Evolutionary conservation across 2,888 invertebrate species (phyloP).

Genomic region (Oxyteleia sp.): DNA sequence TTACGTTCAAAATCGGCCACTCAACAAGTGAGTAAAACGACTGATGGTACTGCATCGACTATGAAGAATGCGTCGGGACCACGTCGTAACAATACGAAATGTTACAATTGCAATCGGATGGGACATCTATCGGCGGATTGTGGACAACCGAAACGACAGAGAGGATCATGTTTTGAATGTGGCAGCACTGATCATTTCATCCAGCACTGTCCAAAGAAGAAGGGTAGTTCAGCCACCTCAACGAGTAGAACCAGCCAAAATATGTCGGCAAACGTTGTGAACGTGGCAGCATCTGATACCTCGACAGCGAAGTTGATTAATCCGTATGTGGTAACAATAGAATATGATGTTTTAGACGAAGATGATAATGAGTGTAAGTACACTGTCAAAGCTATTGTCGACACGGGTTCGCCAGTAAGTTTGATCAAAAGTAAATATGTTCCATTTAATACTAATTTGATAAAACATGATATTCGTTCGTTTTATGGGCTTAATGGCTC

Average conservation of each 20-base stretch:
- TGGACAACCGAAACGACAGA: conserved; percentile 7
- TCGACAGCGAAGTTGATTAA: background rate
- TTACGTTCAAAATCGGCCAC: background rate
- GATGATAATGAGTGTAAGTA: conserved; percentile 17
- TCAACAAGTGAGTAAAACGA: background rate
- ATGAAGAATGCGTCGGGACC: background rate
- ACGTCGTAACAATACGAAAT: background rate
- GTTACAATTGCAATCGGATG: conserved; percentile 36
- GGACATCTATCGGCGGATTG: conserved; percentile 23
- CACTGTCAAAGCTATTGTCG: conserved; percentile 24
- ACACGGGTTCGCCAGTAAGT: conserved; percentile 42
- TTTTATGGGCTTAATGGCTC: conserved; percentile 33
- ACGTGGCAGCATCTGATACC: background rate
- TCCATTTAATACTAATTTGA: background rate
- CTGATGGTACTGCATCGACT: background rate
- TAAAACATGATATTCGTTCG: background rate
- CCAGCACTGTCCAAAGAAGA: conserved; percentile 29
- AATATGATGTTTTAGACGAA: conserved; percentile 4
- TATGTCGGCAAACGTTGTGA: background rate
- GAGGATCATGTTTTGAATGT: conserved; percentile 36
- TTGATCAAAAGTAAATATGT: conserved; percentile 41
- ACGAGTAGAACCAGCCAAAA: background rate
- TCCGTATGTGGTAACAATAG: conserved; percentile 23
- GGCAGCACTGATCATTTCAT: conserved; percentile 16
- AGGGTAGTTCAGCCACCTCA: background rate